These are phyloP conservation scores for Syngnathus scovelli DNA, from an alignment of 2,113 vertebrate species.

Conservation along the genomic window DNA sequence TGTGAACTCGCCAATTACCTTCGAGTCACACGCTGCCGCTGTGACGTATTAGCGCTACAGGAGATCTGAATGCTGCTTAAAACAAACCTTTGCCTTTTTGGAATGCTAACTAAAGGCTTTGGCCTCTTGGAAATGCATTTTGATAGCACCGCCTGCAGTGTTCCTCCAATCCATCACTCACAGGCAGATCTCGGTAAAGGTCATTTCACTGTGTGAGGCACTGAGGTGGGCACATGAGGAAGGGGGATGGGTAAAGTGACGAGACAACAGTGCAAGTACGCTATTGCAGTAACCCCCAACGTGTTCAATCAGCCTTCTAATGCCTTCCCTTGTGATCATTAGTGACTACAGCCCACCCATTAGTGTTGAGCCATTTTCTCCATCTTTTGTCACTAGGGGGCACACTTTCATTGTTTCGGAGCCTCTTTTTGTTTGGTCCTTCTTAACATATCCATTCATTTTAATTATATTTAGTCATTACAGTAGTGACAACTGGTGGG, in stretches of 20 bases:
- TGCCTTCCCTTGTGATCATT: conserved; percentile 19
- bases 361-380: conserved; percentile 27
- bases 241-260: neutral
- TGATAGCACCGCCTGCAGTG: conserved; percentile 52
- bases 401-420: conserved; percentile 47
- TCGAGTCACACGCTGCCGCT: conserved; percentile 37
- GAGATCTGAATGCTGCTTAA: conserved; percentile 26
- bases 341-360: conserved; percentile 15
- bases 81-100: conserved; percentile 9
- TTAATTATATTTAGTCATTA: neutral
- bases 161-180: conserved; percentile 41
- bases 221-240: neutral
- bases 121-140: conserved; percentile 29
- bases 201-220: conserved; percentile 47
- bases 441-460: neutral
- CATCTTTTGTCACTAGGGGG: conserved; percentile 55
- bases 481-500: no score
- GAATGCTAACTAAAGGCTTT: conserved; percentile 9
- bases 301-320: conserved; percentile 12
- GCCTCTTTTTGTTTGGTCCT: neutral
- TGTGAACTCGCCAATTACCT: conserved; percentile 57
- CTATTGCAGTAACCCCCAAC: conserved; percentile 9
- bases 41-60: conserved; percentile 21
- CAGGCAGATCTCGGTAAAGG: conserved; percentile 51
- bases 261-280: conserved; percentile 7